A percentile compares a stretch with the other conserved stretches of the same genome.
These are phyloP conservation scores for Stenichneumon culpator DNA, from an alignment of 2,888 invertebrate species.

Conservation along the genomic window DNA sequence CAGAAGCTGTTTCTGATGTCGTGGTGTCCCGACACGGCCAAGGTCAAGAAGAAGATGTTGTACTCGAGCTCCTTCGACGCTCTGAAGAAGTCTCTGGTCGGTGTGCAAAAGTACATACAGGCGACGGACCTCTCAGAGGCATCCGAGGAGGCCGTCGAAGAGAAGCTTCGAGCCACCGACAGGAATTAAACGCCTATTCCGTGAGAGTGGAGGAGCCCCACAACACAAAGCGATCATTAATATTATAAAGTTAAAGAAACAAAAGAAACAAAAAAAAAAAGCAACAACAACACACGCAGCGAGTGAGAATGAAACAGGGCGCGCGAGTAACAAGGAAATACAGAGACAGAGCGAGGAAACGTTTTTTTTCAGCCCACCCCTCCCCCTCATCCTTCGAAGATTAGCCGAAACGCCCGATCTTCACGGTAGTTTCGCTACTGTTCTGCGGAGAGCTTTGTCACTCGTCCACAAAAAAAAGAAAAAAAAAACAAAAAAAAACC, in stretches of 20 bases:
- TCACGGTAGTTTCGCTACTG: not conserved
- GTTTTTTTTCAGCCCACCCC: conserved; percentile 63
- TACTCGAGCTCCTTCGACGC: conserved; percentile 98
- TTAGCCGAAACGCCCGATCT: conserved; percentile 25
- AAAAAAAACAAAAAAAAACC: conserved; percentile 65
- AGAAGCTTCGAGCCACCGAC: conserved; percentile 97
- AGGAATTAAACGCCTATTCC: conserved; percentile 89
- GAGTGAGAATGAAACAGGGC: conserved; percentile 57
- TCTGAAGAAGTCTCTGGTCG: conserved; percentile 98
- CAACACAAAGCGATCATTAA: conserved; percentile 76
- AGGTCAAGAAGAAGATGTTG: conserved; percentile 93
- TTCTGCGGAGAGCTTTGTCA: conserved; percentile 51
- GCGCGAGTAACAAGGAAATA: conserved; percentile 65
- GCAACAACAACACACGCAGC: conserved; percentile 54
- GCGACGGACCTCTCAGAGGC: conserved; percentile 98
- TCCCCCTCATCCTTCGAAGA: conserved; percentile 28
- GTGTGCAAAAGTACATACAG: conserved; percentile 98
- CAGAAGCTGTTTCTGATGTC: conserved; percentile 99
- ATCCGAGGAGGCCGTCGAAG: conserved; percentile 96
- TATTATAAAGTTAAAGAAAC: conserved; percentile 76
- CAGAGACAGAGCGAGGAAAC: conserved; percentile 67
- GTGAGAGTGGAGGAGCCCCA: conserved; percentile 65
- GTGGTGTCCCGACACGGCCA: conserved; percentile 99
- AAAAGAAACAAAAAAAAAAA: conserved; percentile 74
- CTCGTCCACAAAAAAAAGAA: not conserved